Conservation (phyloP, 2,113 vertebrate genomes). For the Pelodiscus sinensis region DNA sequence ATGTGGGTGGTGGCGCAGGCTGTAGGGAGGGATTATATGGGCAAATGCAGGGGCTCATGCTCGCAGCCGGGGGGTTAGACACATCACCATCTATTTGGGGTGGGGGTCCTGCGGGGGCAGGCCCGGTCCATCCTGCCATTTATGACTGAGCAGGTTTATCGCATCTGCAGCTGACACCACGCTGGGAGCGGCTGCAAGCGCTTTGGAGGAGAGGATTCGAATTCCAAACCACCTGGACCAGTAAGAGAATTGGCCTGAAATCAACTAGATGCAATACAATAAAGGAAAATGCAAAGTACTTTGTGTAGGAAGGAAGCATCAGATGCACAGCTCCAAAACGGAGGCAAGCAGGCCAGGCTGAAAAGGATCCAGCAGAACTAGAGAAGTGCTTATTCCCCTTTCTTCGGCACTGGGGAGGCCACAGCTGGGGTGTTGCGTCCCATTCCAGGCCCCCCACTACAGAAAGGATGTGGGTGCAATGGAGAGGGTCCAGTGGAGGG, state of each 20-base stretch:
- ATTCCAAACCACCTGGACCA: not conserved
- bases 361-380: not conserved
- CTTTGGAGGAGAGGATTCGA: not conserved
- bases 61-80: not conserved
- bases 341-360: not conserved
- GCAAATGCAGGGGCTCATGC: not conserved
- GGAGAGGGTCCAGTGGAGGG: no score
- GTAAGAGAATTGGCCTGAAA: not conserved
- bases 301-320: not conserved
- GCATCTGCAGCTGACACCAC: not conserved
- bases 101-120: not conserved
- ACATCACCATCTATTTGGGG: not conserved
- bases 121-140: no score
- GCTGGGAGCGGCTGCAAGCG: not conserved
- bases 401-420: no score
- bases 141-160: not conserved
- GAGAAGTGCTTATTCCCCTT: no score
- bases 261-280: not conserved
- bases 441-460: no score
- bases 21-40: not conserved
- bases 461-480: no score
- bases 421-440: no score
- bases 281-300: not conserved
- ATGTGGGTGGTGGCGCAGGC: not conserved
- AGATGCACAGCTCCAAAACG: not conserved